Evolutionary conservation across 2,797 vertebrate species (phyloP).

Genomic region (Aphelocoma californica): DNA sequence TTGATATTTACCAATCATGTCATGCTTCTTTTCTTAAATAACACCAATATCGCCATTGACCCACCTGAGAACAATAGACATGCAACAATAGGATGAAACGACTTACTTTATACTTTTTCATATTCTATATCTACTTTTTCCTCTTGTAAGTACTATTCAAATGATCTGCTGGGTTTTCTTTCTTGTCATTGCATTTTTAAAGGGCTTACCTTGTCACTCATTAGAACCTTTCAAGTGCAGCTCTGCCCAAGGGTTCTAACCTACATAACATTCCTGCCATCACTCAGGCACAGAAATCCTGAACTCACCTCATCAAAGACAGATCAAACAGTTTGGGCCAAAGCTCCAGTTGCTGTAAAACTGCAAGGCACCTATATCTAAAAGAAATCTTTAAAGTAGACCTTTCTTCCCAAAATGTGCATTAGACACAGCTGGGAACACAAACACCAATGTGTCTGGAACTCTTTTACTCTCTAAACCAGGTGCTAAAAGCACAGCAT

Average conservation of each 20-base stretch:
- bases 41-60: background rate
- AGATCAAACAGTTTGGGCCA: background rate
- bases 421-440: background rate
- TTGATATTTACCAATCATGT: background rate
- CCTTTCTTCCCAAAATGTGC: background rate
- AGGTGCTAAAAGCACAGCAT: background rate
- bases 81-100: background rate
- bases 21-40: background rate
- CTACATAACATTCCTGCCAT: background rate
- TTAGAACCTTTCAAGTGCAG: background rate
- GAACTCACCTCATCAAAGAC: background rate
- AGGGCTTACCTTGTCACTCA: constrained; percentile 26
- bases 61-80: background rate
- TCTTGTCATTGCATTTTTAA: background rate
- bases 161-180: background rate
- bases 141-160: background rate
- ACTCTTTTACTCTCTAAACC: background rate
- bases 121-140: background rate
- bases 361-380: background rate
- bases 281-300: background rate
- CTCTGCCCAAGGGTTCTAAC: constrained; percentile 48
- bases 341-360: background rate
- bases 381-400: background rate
- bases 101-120: background rate
- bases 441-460: background rate